phyloP scores from a whole-genome alignment of 2,888 invertebrate species.

The Ypsolopha scabrella region DNA sequence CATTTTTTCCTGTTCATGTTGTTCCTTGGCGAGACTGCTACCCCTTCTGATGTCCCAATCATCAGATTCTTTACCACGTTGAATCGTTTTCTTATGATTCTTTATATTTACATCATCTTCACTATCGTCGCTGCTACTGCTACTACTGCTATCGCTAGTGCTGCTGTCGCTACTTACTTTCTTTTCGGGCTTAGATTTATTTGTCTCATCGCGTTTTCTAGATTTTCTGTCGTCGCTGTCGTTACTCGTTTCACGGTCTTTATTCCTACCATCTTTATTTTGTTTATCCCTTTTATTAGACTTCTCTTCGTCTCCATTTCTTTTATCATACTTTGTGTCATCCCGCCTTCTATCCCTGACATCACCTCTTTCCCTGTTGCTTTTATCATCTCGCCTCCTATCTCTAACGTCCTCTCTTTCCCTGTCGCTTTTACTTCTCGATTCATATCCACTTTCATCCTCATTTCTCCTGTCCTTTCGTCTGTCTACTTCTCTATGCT shows the following conservation, averaged over 20 bases:
- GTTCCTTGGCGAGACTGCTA: slow-evolving; percentile 13
- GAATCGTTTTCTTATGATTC: slow-evolving; percentile 13
- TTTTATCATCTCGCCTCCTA: neutral
- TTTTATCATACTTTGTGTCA: slow-evolving; percentile 4
- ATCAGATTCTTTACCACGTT: neutral
- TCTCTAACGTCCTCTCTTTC: neutral
- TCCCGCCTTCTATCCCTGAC: slow-evolving; percentile 7
- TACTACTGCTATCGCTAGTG: slow-evolving; percentile 7
- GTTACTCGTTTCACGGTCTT: slow-evolving; percentile 3
- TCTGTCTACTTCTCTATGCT: neutral
- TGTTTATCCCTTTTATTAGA: slow-evolving; percentile 8
- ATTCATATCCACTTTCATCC: slow-evolving; percentile 10
- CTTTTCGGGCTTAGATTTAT: slow-evolving; percentile 6
- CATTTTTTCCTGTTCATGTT: neutral
- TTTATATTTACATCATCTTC: slow-evolving; percentile 8
- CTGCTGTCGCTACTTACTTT: slow-evolving; percentile 11
- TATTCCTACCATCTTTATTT: slow-evolving; percentile 9
- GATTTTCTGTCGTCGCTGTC: slow-evolving; percentile 4
- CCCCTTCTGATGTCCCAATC: slow-evolving; percentile 19
- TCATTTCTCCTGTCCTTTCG: neutral
- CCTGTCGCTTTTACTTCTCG: neutral
- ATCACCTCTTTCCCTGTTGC: neutral
- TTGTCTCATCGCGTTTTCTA: neutral
- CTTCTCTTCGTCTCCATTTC: slow-evolving; percentile 5
- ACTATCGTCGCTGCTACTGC: slow-evolving; percentile 10